phyloP scores from a whole-genome alignment of 2,113 vertebrate genomes.

The Charadrius vociferus region DNA sequence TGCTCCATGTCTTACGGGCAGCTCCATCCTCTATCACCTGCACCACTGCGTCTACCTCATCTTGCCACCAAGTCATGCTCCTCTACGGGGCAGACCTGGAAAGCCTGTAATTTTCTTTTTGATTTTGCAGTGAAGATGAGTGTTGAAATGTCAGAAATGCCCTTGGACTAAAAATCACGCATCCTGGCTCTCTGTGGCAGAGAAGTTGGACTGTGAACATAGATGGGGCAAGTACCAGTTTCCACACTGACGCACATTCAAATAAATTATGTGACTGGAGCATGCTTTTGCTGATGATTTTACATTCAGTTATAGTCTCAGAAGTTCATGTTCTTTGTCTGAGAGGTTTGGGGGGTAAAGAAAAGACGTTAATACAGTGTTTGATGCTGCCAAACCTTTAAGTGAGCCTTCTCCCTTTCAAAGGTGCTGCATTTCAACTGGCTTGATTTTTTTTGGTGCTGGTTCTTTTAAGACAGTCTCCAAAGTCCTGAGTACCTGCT shows the following conservation, averaged over 20 bases:
- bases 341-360: background rate
- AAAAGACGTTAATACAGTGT: background rate
- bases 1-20: background rate
- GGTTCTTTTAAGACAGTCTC: background rate
- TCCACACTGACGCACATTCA: background rate
- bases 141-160: background rate
- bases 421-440: background rate
- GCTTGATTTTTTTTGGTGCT: background rate
- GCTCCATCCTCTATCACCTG: background rate
- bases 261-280: background rate
- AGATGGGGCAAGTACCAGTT: background rate
- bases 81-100: accelerated
- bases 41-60: accelerated
- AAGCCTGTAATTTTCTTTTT: background rate
- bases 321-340: background rate
- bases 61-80: accelerated
- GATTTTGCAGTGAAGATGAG: background rate
- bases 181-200: background rate
- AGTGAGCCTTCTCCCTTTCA: background rate
- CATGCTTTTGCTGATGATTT: background rate
- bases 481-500: background rate
- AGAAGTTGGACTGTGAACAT: background rate
- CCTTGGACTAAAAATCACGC: background rate
- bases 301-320: background rate
- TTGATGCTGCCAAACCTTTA: background rate